Evolutionary conservation across 2,113 vertebrate genomes (phyloP), one percentile per base, ranked within the genome.

Genomic region (Tetraodon nigroviridis): DNA sequence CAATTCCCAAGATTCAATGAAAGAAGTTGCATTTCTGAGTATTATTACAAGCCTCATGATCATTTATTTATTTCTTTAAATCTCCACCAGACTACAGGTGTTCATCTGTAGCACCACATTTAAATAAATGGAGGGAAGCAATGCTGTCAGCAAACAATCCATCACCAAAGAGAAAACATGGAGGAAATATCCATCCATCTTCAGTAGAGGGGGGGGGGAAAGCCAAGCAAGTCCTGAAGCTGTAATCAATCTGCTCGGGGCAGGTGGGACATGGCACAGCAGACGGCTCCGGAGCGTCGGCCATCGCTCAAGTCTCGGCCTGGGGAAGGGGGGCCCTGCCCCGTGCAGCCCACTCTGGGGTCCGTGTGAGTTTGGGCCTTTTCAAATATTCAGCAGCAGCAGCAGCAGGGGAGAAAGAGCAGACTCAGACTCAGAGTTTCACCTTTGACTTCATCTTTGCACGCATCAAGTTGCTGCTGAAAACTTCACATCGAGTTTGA

Each of bases 221-320:
- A 78, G 76, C 61, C 74, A 64, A 53, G 67, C 55, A 78, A 63
- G 54, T 41, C 32, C 66, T 71, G 67, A 74, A 73, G 58, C 71
- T 12, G 29, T 84, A 76, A 91, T 87, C 46, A 78, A 90, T 88
- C 69, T 80, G 71, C 63, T 75, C 2, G 1, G 67, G 60, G 81
- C 69, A 63, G 55, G 58, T 20, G 27, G 51, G 69, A 60, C 74
- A 65, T 29, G 17, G 63, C 57, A 62, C 80, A 55, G 71, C 67
- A 60, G 59, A 55, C 68, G 62, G 65, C 75, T 69, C 77, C 32
- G 61, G 47, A 75, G 63, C 59, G 50, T 84, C 84, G 76, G 73
- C 83, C 82, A 76, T 74, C 55, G 63, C 64, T 82, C 78, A 81
- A 74, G 67, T 64, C 65, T 62, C 22, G 72, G 71, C 61, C 76